Base-by-base conservation (phyloP, 2,113 vertebrate species). In the Microcebus ravelobensis region DNA sequence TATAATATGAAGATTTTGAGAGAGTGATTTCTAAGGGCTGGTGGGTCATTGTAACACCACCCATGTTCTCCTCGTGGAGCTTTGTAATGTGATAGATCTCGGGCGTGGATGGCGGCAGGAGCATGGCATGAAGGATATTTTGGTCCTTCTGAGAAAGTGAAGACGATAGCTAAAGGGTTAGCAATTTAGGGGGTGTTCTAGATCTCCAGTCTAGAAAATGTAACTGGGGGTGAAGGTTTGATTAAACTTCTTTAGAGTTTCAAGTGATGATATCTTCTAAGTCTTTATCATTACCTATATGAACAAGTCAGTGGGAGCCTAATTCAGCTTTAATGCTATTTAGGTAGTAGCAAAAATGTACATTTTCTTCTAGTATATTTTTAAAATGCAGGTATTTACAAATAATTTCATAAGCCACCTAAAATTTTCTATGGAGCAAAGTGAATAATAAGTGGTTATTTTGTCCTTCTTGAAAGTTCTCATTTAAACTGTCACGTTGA, bases 1-100 rank as follows among this genome's bases (percentile, higher is more conserved):
- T 48, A 9, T 57, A 21, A 21, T 57, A 57, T 77, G 11, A 36
- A 6, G 34, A 5, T n/a, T 45, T 4, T 29, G 31, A 25, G 8
- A 57, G 31, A 31, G 57, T 11, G 57, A 48, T 81, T 31, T 74
- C n/a, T 48, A 57, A 31, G n/a, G 12, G 36, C 31, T 5, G 17
- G 50, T 0, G 6, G 3, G 0, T 42, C 57, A 45, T 14, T 15
- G 14, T 50, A 18, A 29, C 45, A 0, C 21, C 15, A 8, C 29
- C 18, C 8, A 0, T 17, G n/a, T 34, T 45, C 18, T 68, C 36
- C 4, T 0, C 1, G 1, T n/a, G 5, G 5, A 4, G 0, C 71
- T 63, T 34, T 48, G 85, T 55, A 27, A 31, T 8, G 9, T 36
- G 36, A 21, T 18, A 2, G 20, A 74, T 45, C 45, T 45, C 1